Conservation (phyloP, 2,113 vertebrate species). For the Gambusia affinis region DNA sequence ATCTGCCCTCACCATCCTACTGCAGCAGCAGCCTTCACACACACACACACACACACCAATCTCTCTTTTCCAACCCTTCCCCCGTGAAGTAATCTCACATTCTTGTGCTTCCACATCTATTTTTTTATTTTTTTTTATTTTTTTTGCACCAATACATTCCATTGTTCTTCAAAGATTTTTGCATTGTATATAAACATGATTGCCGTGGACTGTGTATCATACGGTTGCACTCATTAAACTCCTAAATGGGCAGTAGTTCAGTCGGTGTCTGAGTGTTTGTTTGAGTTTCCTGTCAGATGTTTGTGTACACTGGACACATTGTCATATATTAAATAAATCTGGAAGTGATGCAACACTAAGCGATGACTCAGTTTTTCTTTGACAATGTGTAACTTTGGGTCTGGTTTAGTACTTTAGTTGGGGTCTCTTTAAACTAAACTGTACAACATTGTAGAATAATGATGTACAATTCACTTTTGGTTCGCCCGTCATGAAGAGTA, state of each 20-base stretch:
- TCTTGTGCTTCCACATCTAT: conserved; percentile 75
- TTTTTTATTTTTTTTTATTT: background rate
- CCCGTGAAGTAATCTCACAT: conserved; percentile 51
- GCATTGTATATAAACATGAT: conserved; percentile 88
- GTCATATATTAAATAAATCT: conserved; percentile 94
- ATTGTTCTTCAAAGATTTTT: conserved; percentile 56
- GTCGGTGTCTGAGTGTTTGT: conserved; percentile 84
- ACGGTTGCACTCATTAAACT: conserved; percentile 75
- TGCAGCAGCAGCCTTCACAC: conserved; percentile 62
- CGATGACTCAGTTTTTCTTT: conserved; percentile 11
- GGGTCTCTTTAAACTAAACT: background rate
- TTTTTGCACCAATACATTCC: conserved; percentile 54
- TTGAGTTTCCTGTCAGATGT: conserved; percentile 83
- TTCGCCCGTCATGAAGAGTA: no score
- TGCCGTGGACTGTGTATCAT: conserved; percentile 84
- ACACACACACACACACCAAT: conserved; percentile 12
- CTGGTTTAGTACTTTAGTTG: background rate
- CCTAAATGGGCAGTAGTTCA: conserved; percentile 80
- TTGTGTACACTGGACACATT: conserved; percentile 86
- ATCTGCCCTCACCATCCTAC: conserved; percentile 36
- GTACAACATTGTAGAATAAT: background rate
- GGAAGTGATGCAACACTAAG: conserved; percentile 84
- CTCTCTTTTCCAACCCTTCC: conserved; percentile 40
- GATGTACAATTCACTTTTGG: no score
- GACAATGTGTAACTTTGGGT: background rate